These are phyloP conservation scores for Theocolax elegans DNA, from an alignment of 1,140 invertebrate species.

Conservation along the genomic window DNA sequence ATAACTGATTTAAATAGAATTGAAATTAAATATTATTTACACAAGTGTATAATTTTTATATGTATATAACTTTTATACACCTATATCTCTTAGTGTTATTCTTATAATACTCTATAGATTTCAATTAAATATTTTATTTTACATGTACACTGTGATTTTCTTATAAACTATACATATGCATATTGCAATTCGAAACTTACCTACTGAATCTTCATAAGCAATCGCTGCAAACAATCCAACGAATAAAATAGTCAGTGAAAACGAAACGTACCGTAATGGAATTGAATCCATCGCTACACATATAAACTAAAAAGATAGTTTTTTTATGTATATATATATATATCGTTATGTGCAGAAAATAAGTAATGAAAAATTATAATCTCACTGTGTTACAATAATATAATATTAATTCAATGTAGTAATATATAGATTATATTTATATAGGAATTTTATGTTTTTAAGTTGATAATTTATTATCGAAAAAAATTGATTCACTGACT, in stretches of 20 bases:
- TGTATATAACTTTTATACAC: background rate
- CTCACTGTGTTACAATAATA: background rate
- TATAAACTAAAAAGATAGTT: background rate
- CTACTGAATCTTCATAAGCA: slow-evolving; percentile 6
- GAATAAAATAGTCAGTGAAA: background rate
- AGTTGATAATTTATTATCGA: background rate
- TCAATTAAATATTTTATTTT: too few species aligned
- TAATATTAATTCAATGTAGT: background rate
- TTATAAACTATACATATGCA: background rate
- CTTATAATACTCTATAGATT: background rate
- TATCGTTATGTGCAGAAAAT: background rate
- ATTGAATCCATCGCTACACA: background rate
- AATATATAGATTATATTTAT: background rate
- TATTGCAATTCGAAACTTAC: background rate
- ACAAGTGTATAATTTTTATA: background rate
- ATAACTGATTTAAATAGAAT: too few species aligned
- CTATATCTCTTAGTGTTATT: too few species aligned
- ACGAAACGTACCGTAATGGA: background rate
- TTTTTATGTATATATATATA: background rate
- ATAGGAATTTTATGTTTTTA: background rate
- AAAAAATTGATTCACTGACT: background rate
- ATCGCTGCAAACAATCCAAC: background rate
- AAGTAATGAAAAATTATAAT: background rate
- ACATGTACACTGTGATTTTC: too few species aligned
- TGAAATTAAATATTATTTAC: background rate